Evolutionary conservation across 37 sponge, comb jelly and placozoan genomes (phyloP).

Genomic region (Tethya wilhelma): DNA sequence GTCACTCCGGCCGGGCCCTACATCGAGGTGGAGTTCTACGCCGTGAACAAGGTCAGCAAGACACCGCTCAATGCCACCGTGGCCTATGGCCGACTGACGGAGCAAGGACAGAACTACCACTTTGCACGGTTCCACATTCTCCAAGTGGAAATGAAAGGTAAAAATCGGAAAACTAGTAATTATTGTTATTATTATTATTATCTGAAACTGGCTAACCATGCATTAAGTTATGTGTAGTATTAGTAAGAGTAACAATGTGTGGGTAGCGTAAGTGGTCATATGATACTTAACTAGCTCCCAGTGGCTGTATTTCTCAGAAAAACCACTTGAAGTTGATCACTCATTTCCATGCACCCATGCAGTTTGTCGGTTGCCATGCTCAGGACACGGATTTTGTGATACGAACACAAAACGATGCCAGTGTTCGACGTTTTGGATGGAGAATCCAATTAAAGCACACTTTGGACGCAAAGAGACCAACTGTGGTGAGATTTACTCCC

Average conservation of each 20-base stretch:
- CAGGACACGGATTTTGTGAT: slow-evolving; percentile 82
- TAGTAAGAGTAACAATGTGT: no score
- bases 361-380: slow-evolving; percentile 84
- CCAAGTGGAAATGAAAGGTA: slow-evolving; percentile 45
- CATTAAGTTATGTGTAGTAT: background rate
- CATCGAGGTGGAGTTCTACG: slow-evolving; percentile 58
- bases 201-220: no score
- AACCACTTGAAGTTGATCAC: background rate
- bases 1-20: slow-evolving; percentile 13
- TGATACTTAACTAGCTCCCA: background rate
- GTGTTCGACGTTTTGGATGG: slow-evolving; percentile 90
- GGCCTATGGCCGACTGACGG: slow-evolving; percentile 38
- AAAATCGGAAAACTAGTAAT: background rate
- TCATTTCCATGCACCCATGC: background rate
- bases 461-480: slow-evolving; percentile 50
- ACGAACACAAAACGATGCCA: slow-evolving; percentile 63
- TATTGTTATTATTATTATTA: no score
- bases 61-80: slow-evolving; percentile 15
- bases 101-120: slow-evolving; percentile 33
- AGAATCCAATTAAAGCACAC: slow-evolving; percentile 84
- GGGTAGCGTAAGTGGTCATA: background rate
- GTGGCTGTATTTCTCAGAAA: background rate
- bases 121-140: slow-evolving; percentile 22
- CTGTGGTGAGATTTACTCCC: slow-evolving; percentile 50
- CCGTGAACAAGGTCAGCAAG: background rate